Conservation (phyloP, 1,140 invertebrate species). For the Magallana angulata region DNA sequence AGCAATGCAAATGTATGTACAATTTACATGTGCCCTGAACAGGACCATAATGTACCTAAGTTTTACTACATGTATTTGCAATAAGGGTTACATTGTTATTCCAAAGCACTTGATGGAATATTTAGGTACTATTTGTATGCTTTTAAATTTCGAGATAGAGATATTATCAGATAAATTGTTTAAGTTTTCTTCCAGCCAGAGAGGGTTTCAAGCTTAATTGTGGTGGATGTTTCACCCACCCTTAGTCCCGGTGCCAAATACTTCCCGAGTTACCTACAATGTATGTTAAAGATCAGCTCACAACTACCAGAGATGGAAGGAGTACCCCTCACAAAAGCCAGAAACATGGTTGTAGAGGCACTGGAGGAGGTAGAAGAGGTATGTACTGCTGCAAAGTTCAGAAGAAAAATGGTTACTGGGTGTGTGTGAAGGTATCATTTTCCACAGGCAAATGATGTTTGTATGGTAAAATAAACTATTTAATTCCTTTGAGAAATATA, state of each 20-base stretch:
- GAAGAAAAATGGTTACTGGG: background rate
- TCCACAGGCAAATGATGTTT: too few relatives aligned
- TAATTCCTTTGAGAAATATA: too few relatives aligned
- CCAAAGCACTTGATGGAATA: too few relatives aligned
- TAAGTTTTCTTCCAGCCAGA: conserved; percentile 11
- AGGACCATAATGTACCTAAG: too few relatives aligned
- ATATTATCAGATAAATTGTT: too few relatives aligned
- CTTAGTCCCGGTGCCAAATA: conserved; percentile 83
- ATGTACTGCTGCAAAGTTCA: conserved; percentile 15
- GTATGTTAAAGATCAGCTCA: conserved; percentile 49
- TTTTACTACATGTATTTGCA: too few relatives aligned
- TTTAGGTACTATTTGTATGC: too few relatives aligned
- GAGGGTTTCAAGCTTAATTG: background rate
- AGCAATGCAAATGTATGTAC: too few relatives aligned
- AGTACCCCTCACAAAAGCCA: conserved; percentile 51
- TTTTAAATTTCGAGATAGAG: too few relatives aligned
- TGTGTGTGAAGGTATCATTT: background rate
- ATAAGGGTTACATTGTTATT: too few relatives aligned
- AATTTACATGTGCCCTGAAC: too few relatives aligned
- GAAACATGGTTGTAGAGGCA: conserved; percentile 48
- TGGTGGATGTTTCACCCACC: conserved; percentile 88
- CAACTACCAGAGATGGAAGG: conserved; percentile 16
- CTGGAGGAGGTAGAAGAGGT: conserved; percentile 61
- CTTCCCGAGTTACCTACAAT: conserved; percentile 42
- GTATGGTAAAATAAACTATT: too few relatives aligned